Percentiles rank a stretch among this genome's conserved stretches.
These are phyloP conservation scores for Prorops nasuta DNA, from an alignment of 1,140 invertebrate species.

Conservation along the genomic window DNA sequence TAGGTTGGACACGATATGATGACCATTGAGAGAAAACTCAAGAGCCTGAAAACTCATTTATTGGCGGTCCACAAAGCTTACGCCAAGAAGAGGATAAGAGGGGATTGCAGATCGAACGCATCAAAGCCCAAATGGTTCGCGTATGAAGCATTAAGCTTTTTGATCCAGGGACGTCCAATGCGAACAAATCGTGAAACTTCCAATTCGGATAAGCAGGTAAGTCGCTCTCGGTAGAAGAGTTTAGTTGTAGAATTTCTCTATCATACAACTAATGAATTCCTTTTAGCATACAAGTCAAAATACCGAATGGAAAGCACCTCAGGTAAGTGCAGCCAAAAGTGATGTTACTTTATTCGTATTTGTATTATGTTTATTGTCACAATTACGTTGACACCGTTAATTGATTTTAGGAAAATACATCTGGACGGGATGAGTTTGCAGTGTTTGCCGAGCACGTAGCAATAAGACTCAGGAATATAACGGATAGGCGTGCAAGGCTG, in stretches of 20 bases:
- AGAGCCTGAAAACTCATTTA: slow-evolving; percentile 20
- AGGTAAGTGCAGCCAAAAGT: too few species aligned
- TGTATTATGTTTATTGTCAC: too few species aligned
- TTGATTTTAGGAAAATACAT: too few species aligned
- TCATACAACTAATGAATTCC: too few species aligned
- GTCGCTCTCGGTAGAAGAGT: too few species aligned
- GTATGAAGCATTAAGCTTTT: slow-evolving; percentile 15
- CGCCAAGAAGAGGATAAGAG: slow-evolving; percentile 8
- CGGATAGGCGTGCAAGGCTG: slow-evolving; percentile 9
- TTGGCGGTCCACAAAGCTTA: slow-evolving; percentile 20
- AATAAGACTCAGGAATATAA: slow-evolving; percentile 16
- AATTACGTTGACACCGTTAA: too few species aligned
- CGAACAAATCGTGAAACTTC: slow-evolving; percentile 6
- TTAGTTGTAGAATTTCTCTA: too few species aligned
- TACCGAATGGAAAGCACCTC: too few species aligned
- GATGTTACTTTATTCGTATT: too few species aligned
- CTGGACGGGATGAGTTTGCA: slow-evolving; percentile 15
- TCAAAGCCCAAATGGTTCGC: slow-evolving; percentile 19
- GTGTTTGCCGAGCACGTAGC: slow-evolving; percentile 19
- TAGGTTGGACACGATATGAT: slow-evolving; percentile 17
- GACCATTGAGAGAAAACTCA: slow-evolving; percentile 18
- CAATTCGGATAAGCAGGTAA: slow-evolving; percentile 13
- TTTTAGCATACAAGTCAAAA: too few species aligned
- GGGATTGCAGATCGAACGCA: not conserved
- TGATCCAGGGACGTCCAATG: slow-evolving; percentile 6